Base-by-base conservation (phyloP, 2,888 invertebrate genomes). In the Conops quadrifasciatus region DNA sequence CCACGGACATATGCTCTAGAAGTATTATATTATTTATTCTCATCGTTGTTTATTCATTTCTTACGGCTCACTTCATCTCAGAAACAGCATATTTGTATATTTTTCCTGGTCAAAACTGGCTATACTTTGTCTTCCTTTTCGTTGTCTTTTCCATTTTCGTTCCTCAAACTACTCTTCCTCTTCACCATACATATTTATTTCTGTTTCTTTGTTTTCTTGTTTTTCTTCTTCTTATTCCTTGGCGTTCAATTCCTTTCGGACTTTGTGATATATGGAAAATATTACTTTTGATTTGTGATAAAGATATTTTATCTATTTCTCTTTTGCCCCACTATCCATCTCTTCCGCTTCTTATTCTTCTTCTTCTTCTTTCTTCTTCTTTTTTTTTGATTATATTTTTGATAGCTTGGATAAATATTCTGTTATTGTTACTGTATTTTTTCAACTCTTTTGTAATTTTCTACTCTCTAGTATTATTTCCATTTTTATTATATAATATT, bases 231-330 rank as follows among this genome's bases (percentile, higher is more conserved):
- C n/a, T 60, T n/a, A 28, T 11, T 49, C 28, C 49, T 21, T 53
- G n/a, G 9, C 11, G 11, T 53, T 21, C 21, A 24, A 4, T 43
- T 53, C 43, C 43, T 21, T 67, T 24, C 45, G 45, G 43, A 60
- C 45, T 60, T 60, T 68, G 60, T 60, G 60, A 60, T 68, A 60
- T 60, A 68, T 68, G 59, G 68, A 49, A 68, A 62, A 60, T 68
- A 60, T 60, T 60, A n/a, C 49, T 60, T 60, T 28, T 60, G 68
- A 68, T 68, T 68, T 68, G 59, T 68, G 49, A 21, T 51, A 30
- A 47, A 19, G 26, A 47, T 19, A 45, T 67, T 58, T 67, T 4
- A 30, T 7, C 28, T 28, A n/a, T 15, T 15, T 21, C 24, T 15
- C 24, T 24, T 56, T 43, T 58, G 0, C n/a, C n/a, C n/a, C n/a